Evolutionary conservation across 2,888 invertebrate species (phyloP).

Genomic region (Urechis unicinctus): DNA sequence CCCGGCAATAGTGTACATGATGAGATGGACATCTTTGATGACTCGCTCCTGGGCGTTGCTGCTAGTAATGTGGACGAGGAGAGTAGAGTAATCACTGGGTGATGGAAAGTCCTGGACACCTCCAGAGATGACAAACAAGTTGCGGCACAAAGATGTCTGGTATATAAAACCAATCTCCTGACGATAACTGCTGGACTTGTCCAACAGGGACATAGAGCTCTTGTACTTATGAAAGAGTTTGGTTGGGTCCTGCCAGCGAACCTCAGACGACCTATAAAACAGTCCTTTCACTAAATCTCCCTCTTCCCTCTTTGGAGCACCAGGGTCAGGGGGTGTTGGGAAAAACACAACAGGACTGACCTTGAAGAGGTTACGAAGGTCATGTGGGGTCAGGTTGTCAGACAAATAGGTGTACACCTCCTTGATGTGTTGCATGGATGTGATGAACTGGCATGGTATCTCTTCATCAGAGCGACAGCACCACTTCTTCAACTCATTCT

Average conservation of each 20-base stretch:
- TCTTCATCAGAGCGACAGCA: slow-evolving; percentile 9
- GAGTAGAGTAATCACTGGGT: slow-evolving; percentile 29
- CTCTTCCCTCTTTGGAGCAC: no score
- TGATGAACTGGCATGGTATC: slow-evolving; percentile 22
- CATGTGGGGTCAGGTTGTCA: slow-evolving; percentile 27
- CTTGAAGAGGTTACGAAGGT: slow-evolving; percentile 30
- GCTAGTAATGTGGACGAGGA: slow-evolving; percentile 16
- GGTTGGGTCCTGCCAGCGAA: slow-evolving; percentile 40
- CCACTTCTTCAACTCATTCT: slow-evolving; percentile 30
- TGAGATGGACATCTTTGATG: slow-evolving; percentile 9
- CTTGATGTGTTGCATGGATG: slow-evolving; percentile 32
- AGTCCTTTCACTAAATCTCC: slow-evolving; percentile 7
- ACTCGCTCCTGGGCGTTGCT: not conserved
- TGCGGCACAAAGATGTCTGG: not conserved
- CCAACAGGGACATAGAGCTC: not conserved
- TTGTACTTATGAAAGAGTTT: slow-evolving; percentile 31
- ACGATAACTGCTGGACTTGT: not conserved
- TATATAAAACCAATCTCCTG: no score
- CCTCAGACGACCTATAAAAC: slow-evolving; percentile 23
- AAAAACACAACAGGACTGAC: slow-evolving; percentile 37
- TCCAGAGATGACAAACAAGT: not conserved
- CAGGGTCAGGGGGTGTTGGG: slow-evolving; percentile 11
- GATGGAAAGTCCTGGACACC: slow-evolving; percentile 25
- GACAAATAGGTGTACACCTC: slow-evolving; percentile 32
- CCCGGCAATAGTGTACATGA: slow-evolving; percentile 9